Evolutionary conservation across 2,113 vertebrate genomes (phyloP), one percentile per base, ranked within the genome.

Genomic region (Boulengeromyrus knoepffleri): DNA sequence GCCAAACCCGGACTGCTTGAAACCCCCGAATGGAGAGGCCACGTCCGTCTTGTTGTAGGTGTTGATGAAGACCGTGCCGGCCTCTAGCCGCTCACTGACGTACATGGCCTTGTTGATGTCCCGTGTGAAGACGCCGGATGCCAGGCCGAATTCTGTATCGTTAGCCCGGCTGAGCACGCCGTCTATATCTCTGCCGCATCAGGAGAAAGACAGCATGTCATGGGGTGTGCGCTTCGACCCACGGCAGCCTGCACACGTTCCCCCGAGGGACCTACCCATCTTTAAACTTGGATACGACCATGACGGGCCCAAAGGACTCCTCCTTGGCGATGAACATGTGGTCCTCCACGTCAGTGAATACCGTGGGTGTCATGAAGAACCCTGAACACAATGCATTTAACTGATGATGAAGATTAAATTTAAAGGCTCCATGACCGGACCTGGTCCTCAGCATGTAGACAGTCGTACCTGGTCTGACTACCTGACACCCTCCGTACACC

Each of bases 1-100:
- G 47, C 99, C 99, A 12, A 99, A 99, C 58, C 99, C 99, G 0
- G 98, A 99, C 89, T 99, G 97, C 90, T 99, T 99, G 92, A 99
- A 98, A 84, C 99, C 99, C 36, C 99, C 99, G 21, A 99, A 99
- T 0, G 99, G 99, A 3, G 97, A 96, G 0, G 98, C 98, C 91
- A 99, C 98, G 0, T 99, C 99, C 0, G 98, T 99, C 95, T 99
- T 99, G 94, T 99, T 99, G 91, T 99, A 99, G 0, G 98, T 99
- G 94, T 99, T 99, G 90, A 99, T 94, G 42, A 99, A 99, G 45
- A 99, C 99, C 0, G 98, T 99, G 62, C 99, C 99, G 0, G 98
- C 98, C 31, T 99, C 97, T 4, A 99, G 96, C 45, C 95, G 96
- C 91, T 99, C 98, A 36, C 98, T 99, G 91, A 98, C 95, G 0